A percentile compares a stretch with the other conserved stretches of the same genome.
Conservation (phyloP, 1,140 invertebrate species). For the Aphaenogaster rudis region DNA sequence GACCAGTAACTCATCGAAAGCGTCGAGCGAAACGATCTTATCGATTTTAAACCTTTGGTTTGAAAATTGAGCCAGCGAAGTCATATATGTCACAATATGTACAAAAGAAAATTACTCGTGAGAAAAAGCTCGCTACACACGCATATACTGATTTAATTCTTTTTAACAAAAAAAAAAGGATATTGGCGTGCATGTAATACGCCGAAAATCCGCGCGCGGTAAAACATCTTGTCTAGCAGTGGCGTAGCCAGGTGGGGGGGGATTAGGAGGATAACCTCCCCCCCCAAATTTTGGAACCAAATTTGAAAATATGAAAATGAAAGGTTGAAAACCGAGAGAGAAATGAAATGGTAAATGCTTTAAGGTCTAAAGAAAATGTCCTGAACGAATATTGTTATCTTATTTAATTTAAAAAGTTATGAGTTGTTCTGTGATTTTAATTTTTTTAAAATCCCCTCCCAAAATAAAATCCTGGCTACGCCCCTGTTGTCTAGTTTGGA, state of each 20-base stretch:
- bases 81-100: neutral
- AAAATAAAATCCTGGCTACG: no score
- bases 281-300: no score
- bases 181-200: neutral
- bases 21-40: neutral
- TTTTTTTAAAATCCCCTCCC: no score
- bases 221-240: neutral
- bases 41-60: neutral
- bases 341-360: no score
- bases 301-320: no score
- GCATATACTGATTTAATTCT: neutral
- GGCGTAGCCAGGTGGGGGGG: no score
- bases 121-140: neutral
- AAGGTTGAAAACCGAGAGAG: no score
- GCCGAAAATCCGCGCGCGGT: neutral
- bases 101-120: neutral
- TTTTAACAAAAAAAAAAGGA: neutral
- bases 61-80: neutral
- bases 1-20: neutral
- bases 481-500: neutral
- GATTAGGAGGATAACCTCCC: no score
- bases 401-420: no score
- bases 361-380: no score
- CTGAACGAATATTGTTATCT: no score
- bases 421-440: no score